A percentile compares a stretch with the other conserved stretches of the same genome.
Evolutionary conservation across 2,113 vertebrate species (phyloP).

Genomic region (Alces alces): DNA sequence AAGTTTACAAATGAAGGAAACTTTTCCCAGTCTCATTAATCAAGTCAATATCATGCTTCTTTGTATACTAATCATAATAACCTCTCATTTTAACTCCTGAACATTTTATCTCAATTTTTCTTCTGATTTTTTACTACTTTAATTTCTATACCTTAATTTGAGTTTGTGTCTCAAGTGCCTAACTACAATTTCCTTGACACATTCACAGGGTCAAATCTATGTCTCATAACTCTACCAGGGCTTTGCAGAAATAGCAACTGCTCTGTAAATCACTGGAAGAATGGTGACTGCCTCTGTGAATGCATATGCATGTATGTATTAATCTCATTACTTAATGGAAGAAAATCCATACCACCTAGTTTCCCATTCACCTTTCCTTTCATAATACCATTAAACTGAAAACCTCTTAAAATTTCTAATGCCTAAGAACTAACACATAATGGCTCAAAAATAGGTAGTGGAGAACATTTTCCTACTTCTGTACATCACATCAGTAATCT

Average conservation of each 20-base stretch:
- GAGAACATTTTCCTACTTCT: constrained; percentile 10
- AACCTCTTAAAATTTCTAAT: background rate
- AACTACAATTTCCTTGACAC: background rate
- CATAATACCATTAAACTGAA: background rate
- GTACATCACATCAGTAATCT: background rate
- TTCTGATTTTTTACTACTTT: background rate
- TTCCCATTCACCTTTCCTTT: background rate
- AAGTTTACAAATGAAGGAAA: background rate
- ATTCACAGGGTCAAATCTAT: background rate
- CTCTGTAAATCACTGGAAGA: background rate
- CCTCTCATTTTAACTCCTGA: background rate
- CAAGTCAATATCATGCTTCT: background rate
- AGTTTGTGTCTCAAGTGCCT: background rate
- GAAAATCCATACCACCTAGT: background rate
- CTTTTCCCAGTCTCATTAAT: background rate
- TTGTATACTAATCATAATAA: background rate
- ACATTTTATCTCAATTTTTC: background rate
- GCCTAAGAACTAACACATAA: background rate
- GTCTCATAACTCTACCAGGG: background rate
- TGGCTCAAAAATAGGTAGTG: background rate
- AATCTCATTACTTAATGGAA: background rate
- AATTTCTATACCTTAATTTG: background rate
- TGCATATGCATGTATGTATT: background rate
- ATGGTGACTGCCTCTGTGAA: background rate
- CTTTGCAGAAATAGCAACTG: background rate